A percentile compares a stretch with the other conserved stretches of the same genome.
Evolutionary conservation across 2,888 invertebrate species (phyloP).

Genomic region (Pyrochroa serraticornis): DNA sequence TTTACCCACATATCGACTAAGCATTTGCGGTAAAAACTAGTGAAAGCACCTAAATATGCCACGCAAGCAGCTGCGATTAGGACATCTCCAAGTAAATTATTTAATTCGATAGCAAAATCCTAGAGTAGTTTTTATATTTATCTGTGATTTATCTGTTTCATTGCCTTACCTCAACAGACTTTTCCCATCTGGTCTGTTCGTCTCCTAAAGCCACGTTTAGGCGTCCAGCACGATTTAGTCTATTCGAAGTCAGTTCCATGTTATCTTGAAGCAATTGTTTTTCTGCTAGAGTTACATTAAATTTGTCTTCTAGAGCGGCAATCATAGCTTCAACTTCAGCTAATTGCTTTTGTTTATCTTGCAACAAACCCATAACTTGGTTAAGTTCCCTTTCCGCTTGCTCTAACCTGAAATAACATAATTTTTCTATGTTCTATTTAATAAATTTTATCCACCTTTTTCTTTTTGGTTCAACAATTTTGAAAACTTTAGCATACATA

Average conservation of each 20-base stretch:
- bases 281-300: constrained; percentile 75
- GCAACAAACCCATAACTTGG: constrained; percentile 75
- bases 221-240: constrained; percentile 81
- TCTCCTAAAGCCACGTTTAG: constrained; percentile 86
- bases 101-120: constrained; percentile 69
- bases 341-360: constrained; percentile 80
- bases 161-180: constrained; percentile 67
- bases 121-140: constrained; percentile 42
- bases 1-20: constrained; percentile 72
- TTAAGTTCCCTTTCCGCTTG: constrained; percentile 79
- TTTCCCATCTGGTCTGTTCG: constrained; percentile 85
- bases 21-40: constrained; percentile 71
- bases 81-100: constrained; percentile 84
- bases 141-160: background rate
- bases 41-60: constrained; percentile 92
- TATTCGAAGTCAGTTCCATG: constrained; percentile 77
- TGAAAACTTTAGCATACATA: constrained; percentile 84
- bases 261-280: constrained; percentile 75
- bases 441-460: constrained; percentile 64
- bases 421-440: constrained; percentile 1
- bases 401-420: constrained; percentile 65
- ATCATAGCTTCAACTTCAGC: constrained; percentile 80
- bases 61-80: constrained; percentile 86
- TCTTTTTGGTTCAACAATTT: constrained; percentile 88
- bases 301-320: constrained; percentile 63